A percentile compares a stretch with the other conserved stretches of the same genome.
These are phyloP conservation scores for Eubasilissa regina DNA, from an alignment of 1,140 invertebrate genomes.

Conservation along the genomic window DNA sequence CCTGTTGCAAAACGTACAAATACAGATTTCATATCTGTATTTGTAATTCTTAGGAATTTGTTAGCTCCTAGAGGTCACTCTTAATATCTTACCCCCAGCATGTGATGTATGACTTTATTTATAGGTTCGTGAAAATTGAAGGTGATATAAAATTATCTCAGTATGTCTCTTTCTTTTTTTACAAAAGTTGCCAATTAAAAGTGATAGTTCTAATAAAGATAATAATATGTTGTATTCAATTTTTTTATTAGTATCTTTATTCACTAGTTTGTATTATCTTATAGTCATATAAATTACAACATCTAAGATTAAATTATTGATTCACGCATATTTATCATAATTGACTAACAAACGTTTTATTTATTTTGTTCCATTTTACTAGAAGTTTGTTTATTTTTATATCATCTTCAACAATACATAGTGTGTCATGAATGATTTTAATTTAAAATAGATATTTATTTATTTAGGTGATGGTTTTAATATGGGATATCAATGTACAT, in stretches of 20 bases:
- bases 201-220: no score
- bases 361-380: neutral
- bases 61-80: constrained; percentile 1
- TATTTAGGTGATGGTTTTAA: constrained; percentile 22
- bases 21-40: neutral
- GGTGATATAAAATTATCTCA: constrained; percentile 5
- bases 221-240: no score
- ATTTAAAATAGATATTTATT: neutral
- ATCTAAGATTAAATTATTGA: neutral
- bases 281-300: no score
- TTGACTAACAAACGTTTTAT: no score
- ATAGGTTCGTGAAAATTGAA: constrained; percentile 3
- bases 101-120: constrained; percentile 28
- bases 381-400: neutral
- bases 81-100: constrained; percentile 16
- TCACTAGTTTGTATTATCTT: no score
- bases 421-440: constrained; percentile 6
- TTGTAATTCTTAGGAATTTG: neutral
- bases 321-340: no score
- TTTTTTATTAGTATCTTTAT: no score
- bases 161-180: neutral
- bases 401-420: constrained; percentile 7
- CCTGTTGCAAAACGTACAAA: neutral
- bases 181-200: neutral
- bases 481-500: constrained; percentile 1